Evolutionary conservation across 2,113 vertebrate genomes (phyloP), one percentile per base, ranked within the genome.

Genomic region (Tachysurus vachellii): DNA sequence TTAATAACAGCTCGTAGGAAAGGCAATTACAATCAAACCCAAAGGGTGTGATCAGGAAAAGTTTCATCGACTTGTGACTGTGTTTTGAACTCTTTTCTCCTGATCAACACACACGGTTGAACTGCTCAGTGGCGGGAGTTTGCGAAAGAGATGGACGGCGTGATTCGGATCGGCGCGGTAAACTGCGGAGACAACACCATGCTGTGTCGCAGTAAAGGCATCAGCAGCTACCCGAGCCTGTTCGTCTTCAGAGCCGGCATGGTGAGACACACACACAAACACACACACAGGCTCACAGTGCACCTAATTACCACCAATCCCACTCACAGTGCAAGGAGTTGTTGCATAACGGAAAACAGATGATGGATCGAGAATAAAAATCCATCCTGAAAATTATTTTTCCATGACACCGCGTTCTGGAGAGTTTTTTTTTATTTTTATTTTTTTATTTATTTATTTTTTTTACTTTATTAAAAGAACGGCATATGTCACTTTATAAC

Each of bases 161-260:
- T 98, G 81, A 96, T 99, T 86, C 93, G 97, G 73, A 98, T 99
- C 11, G 97, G 96, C 87, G 98, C 98, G 0, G 98, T 99, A 70
- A 99, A 99, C 94, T 99, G 98, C 90, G 97, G 98, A 0, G 98
- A 99, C 92, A 97, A 99, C 66, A 94, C 97, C 90, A 96, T 96
- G 90, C 95, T 99, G 28, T 99, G 98, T 90, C 93, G 97, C 88
- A 97, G 96, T 88, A 97, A 96, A 92, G 98, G 98, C 42, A 97
- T 99, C 91, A 97, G 91, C 93, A 98, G 98, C 89, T 99, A 99
- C 82, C 98, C 98, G 26, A 99, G 98, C 85, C 96, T 99, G 68
- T 96, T 95, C 17, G 64, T 99, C 54, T 99, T 96, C 93, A 96
- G 94, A 93, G 93, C 95, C 66, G 96, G 96, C 92, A 96, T 94